Conservation (phyloP, 2,797 vertebrate genomes). For the Pelochelys cantorii region DNA sequence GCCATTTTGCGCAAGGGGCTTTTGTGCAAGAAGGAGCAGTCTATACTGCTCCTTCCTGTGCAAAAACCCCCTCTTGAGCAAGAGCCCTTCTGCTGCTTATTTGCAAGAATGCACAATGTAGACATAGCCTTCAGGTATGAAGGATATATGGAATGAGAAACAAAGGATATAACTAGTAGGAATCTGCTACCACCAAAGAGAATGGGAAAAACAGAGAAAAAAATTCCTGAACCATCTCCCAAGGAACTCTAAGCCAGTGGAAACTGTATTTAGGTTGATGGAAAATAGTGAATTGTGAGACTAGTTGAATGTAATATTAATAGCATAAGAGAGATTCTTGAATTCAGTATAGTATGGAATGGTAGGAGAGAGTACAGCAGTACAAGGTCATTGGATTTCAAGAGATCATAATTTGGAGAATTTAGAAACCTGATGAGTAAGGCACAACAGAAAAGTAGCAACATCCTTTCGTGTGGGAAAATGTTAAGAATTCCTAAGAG, state of each 20-base stretch:
- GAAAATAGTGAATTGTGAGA: background rate
- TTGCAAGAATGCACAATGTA: too few relatives aligned
- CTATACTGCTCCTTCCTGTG: too few relatives aligned
- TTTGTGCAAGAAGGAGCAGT: too few relatives aligned
- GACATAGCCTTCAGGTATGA: background rate
- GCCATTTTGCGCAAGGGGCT: too few relatives aligned
- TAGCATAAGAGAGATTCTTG: background rate
- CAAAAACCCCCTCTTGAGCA: too few relatives aligned
- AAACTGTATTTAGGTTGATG: background rate
- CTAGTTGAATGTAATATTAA: background rate
- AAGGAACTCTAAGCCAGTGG: background rate
- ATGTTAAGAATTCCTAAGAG: background rate
- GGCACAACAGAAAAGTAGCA: background rate
- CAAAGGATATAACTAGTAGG: background rate
- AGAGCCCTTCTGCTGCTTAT: too few relatives aligned
- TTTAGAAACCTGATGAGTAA: background rate
- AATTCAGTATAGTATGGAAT: background rate
- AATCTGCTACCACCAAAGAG: background rate
- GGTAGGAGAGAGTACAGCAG: background rate
- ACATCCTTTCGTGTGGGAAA: background rate
- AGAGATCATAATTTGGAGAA: background rate
- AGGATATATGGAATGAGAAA: constrained; percentile 1
- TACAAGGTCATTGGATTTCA: background rate
- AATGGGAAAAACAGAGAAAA: background rate
- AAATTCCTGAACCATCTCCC: background rate